These are phyloP conservation scores for Phodopus roborovskii DNA, from an alignment of 2,113 vertebrate genomes.

Conservation along the genomic window DNA sequence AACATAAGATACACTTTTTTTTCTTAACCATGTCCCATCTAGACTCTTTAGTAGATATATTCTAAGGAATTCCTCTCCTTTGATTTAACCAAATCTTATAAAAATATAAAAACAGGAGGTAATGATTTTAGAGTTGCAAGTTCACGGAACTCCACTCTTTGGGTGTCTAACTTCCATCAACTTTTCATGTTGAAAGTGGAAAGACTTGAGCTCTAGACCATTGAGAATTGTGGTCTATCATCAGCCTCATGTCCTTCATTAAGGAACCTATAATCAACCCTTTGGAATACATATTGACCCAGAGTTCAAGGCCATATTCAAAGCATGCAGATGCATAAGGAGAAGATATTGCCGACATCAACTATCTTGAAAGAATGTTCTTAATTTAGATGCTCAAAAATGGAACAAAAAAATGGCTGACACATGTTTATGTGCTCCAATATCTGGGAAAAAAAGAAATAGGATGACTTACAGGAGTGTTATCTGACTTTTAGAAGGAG, in stretches of 20 bases:
- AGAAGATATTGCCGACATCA: background rate
- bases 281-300: background rate
- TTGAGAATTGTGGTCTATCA: background rate
- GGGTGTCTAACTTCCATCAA: background rate
- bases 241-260: background rate
- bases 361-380: background rate
- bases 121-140: background rate
- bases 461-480: background rate
- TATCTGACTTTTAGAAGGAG: background rate
- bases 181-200: background rate
- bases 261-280: background rate
- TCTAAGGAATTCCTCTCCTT: background rate
- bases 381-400: background rate
- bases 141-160: background rate
- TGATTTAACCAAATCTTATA: background rate
- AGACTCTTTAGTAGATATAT: background rate
- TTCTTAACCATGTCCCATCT: background rate
- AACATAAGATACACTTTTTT: background rate
- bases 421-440: background rate
- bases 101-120: constrained; percentile 2
- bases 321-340: background rate
- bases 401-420: background rate
- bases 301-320: background rate
- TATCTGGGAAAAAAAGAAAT: background rate
- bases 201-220: background rate